Base-by-base conservation (phyloP, 2,888 invertebrate species). In the Mythimna vitellina region DNA sequence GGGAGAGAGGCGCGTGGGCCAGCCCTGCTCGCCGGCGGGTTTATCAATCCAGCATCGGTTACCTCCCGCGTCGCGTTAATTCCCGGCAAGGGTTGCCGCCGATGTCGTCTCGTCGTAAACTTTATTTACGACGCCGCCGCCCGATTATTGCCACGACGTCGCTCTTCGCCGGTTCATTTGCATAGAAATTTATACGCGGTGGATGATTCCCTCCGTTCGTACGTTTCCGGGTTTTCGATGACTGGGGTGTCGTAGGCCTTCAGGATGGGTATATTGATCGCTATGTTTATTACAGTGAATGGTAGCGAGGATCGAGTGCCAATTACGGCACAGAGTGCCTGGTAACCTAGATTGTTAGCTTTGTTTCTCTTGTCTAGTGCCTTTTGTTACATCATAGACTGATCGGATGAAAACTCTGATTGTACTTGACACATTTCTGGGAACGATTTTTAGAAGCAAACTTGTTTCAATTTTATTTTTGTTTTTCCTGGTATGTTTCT, bases 121-220 rank as follows among this genome's bases (percentile, higher is more conserved):
- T 90, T 93, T 93, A 94, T 95, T 95, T 95, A 94, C 92, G 92
- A 90, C 88, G 87, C 89, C 88, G 88, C 88, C 90, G 86, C 86
- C 84, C 93, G 94, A 93, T 94, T 93, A 94, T 91, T 91, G 90
- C 93, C 89, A 88, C 93, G 89, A 89, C 89, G 90, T 89, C 87
- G 89, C 90, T 92, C 90, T 88, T 90, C 89, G 88, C 86, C 90
- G 91, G 88, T 86, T 91, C 93, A 95, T 95, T 95, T 94, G 93
- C 94, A 95, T 95, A 91, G 89, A 91, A 92, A 94, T 95, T 94
- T 94, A 95, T 94, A 91, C 92, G 87, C 86, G 84, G 84, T 85
- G 83, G 88, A 86, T 89, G 89, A 92, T 90, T 90, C 92, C 91
- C 91, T 72, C 61, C 75, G 75, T 69, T 81, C 85, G 87, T 87